These are phyloP conservation scores for Leptogaster cylindrica DNA, from an alignment of 2,888 invertebrate species.

Conservation along the genomic window DNA sequence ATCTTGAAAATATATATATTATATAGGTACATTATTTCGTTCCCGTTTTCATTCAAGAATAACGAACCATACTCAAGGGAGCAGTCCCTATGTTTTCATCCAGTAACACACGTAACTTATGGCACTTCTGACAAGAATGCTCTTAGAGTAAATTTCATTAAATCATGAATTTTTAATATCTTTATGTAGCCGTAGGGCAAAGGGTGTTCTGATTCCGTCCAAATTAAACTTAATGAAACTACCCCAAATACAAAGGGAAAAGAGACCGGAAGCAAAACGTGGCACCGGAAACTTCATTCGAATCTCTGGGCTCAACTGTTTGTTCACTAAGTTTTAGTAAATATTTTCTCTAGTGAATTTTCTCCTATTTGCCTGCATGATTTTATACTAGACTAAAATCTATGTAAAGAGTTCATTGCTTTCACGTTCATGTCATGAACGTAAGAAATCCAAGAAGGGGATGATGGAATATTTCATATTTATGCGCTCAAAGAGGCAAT, in stretches of 20 bases:
- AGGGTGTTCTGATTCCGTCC: conserved; percentile 1
- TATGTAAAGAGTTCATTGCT: conserved; percentile 2
- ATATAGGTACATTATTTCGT: too few species aligned
- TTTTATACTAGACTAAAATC: too few species aligned
- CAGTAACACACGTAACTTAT: too few species aligned
- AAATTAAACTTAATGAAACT: conserved; percentile 28
- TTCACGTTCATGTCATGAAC: background rate
- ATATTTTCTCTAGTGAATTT: conserved; percentile 28
- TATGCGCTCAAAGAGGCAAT: conserved; percentile 20
- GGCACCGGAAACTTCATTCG: background rate
- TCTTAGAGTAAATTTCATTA: conserved; percentile 22
- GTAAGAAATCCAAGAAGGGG: background rate
- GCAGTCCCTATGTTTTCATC: too few species aligned
- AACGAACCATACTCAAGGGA: too few species aligned
- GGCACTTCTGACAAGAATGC: background rate
- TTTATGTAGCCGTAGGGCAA: background rate
- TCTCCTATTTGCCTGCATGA: conserved; percentile 31
- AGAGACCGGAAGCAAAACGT: conserved; percentile 13
- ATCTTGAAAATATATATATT: too few species aligned
- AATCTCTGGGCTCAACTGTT: conserved; percentile 1
- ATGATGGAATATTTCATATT: background rate
- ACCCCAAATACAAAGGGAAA: background rate
- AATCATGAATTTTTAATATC: conserved; percentile 30
- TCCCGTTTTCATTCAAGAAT: too few species aligned
- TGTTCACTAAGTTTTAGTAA: conserved; percentile 26